phyloP scores from a whole-genome alignment of 2,113 vertebrate genomes.

The Columbina picui region DNA sequence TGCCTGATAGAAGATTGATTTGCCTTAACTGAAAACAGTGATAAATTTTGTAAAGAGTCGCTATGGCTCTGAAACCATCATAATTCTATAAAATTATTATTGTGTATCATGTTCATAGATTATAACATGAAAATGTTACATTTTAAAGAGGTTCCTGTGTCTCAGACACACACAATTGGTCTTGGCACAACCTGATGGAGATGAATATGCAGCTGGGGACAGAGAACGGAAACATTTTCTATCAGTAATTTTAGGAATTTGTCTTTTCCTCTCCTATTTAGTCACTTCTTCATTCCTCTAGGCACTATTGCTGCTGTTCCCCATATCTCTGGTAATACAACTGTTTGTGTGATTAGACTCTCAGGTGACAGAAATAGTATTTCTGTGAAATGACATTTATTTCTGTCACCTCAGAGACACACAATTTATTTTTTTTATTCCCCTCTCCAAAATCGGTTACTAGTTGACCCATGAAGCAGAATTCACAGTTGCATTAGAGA shows the following conservation, averaged over 20 bases:
- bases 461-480: not conserved
- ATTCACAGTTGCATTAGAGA: not conserved
- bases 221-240: not conserved
- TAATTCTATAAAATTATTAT: not conserved
- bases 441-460: not conserved
- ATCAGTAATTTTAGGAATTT: not conserved
- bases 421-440: not conserved
- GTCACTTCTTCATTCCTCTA: not conserved
- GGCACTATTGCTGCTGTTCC: not conserved
- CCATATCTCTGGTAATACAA: not conserved
- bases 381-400: not conserved
- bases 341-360: not conserved
- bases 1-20: not conserved
- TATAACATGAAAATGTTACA: not conserved
- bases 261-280: not conserved
- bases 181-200: not conserved
- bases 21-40: not conserved
- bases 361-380: not conserved
- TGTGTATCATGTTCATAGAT: not conserved
- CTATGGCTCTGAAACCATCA: not conserved
- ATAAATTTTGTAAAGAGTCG: not conserved
- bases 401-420: not conserved
- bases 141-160: not conserved
- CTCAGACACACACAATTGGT: not conserved
- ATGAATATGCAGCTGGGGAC: not conserved